Evolutionary conservation across 2,113 vertebrate genomes (phyloP).

Genomic region (Acrocephalus kingi): DNA sequence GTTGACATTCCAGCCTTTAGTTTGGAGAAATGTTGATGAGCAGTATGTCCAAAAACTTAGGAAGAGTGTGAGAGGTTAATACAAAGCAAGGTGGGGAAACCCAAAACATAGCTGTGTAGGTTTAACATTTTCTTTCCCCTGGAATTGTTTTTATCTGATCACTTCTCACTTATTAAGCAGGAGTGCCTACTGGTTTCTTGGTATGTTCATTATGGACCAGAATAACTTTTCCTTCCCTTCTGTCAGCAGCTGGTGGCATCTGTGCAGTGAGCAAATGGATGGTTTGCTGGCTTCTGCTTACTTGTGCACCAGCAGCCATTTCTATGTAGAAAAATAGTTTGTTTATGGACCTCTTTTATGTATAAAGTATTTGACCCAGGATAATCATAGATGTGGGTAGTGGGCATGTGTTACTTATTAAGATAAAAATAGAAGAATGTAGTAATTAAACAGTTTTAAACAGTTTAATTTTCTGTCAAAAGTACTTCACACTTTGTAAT

Average conservation of each 20-base stretch:
- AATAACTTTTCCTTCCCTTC: background rate
- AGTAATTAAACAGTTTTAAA: background rate
- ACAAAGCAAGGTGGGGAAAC: fast-evolving
- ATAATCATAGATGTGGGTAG: background rate
- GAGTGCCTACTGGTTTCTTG: background rate
- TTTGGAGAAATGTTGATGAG: background rate
- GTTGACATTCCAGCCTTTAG: background rate
- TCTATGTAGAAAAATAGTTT: background rate
- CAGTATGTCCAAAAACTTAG: background rate
- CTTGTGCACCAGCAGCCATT: background rate
- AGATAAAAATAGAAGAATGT: background rate
- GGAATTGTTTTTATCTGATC: background rate
- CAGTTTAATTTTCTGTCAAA: background rate
- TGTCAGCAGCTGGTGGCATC: background rate
- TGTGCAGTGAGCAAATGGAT: background rate
- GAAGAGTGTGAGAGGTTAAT: background rate
- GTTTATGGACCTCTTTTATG: background rate
- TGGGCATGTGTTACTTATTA: background rate
- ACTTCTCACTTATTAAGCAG: background rate
- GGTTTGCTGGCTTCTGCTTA: background rate
- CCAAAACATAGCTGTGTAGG: background rate
- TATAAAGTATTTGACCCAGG: background rate
- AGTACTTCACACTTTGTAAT: background rate
- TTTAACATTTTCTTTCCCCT: background rate
- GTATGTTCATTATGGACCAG: background rate